Percentiles rank a stretch among this genome's conserved stretches.
phyloP scores from a whole-genome alignment of 2,888 invertebrate genomes.

The Drosophila hamatofila region DNA sequence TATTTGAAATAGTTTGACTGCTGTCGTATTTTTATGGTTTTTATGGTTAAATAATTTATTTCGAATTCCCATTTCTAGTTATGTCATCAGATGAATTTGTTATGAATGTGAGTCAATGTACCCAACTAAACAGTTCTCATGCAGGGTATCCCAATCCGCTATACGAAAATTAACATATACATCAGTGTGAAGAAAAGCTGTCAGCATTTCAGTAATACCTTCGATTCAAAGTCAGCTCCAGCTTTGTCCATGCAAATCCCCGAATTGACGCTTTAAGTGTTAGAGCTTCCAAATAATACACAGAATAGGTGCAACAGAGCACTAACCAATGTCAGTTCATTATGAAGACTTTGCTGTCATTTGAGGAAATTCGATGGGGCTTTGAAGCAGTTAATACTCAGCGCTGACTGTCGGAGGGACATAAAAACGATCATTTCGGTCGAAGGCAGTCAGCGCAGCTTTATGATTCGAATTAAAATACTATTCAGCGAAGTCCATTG shows the following conservation, averaged over 20 bases:
- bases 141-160: slow-evolving; percentile 33
- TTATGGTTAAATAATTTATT: too few species aligned
- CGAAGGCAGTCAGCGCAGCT: slow-evolving; percentile 39
- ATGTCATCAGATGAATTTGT: neutral
- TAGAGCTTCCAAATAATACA: slow-evolving; percentile 15
- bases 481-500: slow-evolving; percentile 44
- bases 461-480: slow-evolving; percentile 67
- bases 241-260: slow-evolving; percentile 50
- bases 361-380: slow-evolving; percentile 46
- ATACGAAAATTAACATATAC: slow-evolving; percentile 59
- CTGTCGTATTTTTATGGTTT: too few species aligned
- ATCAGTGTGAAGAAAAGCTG: slow-evolving; percentile 45
- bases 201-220: slow-evolving; percentile 24
- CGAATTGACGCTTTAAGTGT: slow-evolving; percentile 53
- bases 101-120: neutral
- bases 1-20: neutral
- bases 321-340: slow-evolving; percentile 52
- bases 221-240: neutral
- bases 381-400: slow-evolving; percentile 9
- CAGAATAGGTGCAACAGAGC: slow-evolving; percentile 8
- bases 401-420: slow-evolving; percentile 1
- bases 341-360: slow-evolving; percentile 52
- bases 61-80: neutral
- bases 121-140: neutral
- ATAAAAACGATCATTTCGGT: slow-evolving; percentile 60